A percentile compares a stretch with the other conserved stretches of the same genome.
Evolutionary conservation across 2,888 invertebrate species (phyloP).

Genomic region (Frankliniella intonsa): DNA sequence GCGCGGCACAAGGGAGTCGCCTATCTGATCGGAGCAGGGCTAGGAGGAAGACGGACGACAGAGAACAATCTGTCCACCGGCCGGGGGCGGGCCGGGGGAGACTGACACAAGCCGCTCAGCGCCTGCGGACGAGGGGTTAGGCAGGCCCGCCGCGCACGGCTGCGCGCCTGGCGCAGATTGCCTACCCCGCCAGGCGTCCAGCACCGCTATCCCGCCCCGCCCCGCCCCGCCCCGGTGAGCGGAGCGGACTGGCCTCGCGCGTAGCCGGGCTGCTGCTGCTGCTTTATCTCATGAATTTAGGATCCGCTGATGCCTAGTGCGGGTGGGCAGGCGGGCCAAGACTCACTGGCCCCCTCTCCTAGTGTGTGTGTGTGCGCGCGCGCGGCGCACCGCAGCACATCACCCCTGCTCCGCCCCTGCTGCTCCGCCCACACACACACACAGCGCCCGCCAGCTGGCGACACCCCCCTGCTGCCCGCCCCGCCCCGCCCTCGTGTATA

Average conservation of each 20-base stretch:
- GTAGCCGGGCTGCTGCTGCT: too few species aligned
- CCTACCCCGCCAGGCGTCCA: too few species aligned
- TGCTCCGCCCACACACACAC: not conserved
- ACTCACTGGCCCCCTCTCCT: not conserved
- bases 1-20: not conserved
- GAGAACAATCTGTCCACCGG: too few species aligned
- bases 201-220: too few species aligned
- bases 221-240: too few species aligned
- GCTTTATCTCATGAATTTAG: conserved; percentile 22
- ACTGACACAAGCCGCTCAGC: not conserved
- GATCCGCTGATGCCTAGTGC: not conserved
- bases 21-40: not conserved
- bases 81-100: too few species aligned
- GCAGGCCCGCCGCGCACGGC: not conserved
- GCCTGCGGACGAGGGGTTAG: not conserved
- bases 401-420: not conserved
- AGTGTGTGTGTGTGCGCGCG: not conserved
- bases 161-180: too few species aligned
- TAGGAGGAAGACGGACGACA: too few species aligned
- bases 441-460: conserved; percentile 2
- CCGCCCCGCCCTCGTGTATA: conserved; percentile 6
- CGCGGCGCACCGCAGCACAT: not conserved
- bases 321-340: not conserved
- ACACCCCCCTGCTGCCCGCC: not conserved
- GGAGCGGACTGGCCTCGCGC: not conserved